A percentile compares a stretch with the other conserved stretches of the same genome.
Conservation (phyloP, 1,140 invertebrate genomes). For the Drosophila ananassae region DNA sequence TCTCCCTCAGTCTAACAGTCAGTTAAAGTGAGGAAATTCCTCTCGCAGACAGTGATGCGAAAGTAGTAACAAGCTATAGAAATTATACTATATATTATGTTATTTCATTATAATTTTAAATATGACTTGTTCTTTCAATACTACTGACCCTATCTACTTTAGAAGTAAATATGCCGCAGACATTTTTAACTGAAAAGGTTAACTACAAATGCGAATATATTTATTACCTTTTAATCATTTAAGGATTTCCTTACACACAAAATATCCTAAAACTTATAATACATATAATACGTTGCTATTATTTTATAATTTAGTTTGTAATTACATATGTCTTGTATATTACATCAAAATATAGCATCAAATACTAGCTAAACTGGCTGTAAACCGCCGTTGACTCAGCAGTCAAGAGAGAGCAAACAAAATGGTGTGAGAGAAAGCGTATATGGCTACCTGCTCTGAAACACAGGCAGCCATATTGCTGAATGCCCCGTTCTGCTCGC, state of each 20-base stretch:
- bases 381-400: constrained; percentile 11
- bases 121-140: too few relatives aligned
- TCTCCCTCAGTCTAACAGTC: constrained; percentile 15
- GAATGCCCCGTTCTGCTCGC: constrained; percentile 41
- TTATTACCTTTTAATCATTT: too few relatives aligned
- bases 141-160: too few relatives aligned
- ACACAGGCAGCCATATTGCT: constrained; percentile 37
- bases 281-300: background rate
- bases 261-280: too few relatives aligned
- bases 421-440: background rate
- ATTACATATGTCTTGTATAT: background rate
- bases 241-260: too few relatives aligned
- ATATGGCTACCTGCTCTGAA: constrained; percentile 42
- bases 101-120: background rate
- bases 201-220: too few relatives aligned
- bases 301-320: background rate
- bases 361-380: constrained; percentile 8
- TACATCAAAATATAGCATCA: constrained; percentile 12
- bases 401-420: constrained; percentile 5
- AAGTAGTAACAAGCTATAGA: background rate
- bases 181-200: too few relatives aligned
- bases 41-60: constrained; percentile 29
- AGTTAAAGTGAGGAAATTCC: constrained; percentile 1
- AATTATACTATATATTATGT: background rate
- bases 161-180: too few relatives aligned